A percentile compares a stretch with the other conserved stretches of the same genome.
phyloP scores from a whole-genome alignment of 1,140 invertebrate genomes.

The Pseudomyrmex pallidus region DNA sequence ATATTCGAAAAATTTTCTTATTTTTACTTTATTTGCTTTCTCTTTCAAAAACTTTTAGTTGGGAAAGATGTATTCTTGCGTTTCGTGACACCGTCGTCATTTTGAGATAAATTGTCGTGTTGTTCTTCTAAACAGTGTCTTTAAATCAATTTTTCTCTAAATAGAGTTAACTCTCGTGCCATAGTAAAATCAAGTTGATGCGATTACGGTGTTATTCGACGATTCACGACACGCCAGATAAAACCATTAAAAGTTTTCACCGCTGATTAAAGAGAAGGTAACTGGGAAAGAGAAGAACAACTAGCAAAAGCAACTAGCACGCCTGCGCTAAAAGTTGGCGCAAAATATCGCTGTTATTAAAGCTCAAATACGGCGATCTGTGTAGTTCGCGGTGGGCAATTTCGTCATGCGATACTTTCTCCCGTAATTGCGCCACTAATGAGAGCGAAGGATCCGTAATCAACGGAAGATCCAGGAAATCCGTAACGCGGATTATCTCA shows the following conservation, averaged over 20 bases:
- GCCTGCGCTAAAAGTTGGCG: conserved; percentile 52
- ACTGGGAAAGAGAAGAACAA: not conserved
- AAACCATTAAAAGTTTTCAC: conserved; percentile 69
- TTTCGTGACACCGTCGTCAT: not conserved
- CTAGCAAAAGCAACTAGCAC: not conserved
- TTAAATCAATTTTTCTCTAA: conserved; percentile 23
- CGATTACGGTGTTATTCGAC: conserved; percentile 18
- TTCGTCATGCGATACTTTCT: conserved; percentile 40
- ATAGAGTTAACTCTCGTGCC: conserved; percentile 20
- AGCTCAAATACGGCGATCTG: conserved; percentile 36
- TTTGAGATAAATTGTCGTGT: not conserved
- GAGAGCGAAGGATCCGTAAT: conserved; percentile 14
- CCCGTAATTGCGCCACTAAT: conserved; percentile 63
- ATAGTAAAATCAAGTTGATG: conserved; percentile 10
- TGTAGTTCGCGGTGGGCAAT: conserved; percentile 43
- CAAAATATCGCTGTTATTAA: conserved; percentile 40
- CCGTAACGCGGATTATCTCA: conserved; percentile 14
- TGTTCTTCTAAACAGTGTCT: not conserved
- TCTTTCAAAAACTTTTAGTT: too few relatives aligned
- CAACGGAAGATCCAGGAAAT: not conserved
- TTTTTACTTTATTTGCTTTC: too few relatives aligned
- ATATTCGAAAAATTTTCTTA: too few relatives aligned
- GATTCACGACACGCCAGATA: conserved; percentile 56
- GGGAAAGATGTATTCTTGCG: too few relatives aligned
- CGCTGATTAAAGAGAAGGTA: conserved; percentile 37